Conservation (phyloP, 1,140 invertebrate species). For the Phortica variegata region DNA sequence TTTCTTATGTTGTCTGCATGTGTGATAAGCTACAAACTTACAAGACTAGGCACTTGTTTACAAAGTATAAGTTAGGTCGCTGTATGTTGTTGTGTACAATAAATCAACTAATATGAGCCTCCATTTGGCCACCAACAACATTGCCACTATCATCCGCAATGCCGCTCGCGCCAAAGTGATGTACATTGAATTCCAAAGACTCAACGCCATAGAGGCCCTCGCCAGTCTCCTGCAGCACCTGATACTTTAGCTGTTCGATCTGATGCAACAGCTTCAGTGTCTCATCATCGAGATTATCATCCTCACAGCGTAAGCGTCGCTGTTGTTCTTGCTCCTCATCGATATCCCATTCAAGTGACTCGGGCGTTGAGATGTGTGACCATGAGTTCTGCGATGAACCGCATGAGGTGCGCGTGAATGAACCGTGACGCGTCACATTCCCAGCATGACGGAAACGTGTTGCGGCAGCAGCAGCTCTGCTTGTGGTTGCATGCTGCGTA, state of each 20-base stretch:
- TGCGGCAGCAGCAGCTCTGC: constrained; percentile 5
- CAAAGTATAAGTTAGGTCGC: too few species aligned
- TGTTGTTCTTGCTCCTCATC: constrained; percentile 50
- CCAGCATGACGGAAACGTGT: constrained; percentile 23
- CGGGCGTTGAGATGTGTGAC: constrained; percentile 55
- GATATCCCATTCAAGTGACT: constrained; percentile 52
- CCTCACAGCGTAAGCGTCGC: constrained; percentile 34
- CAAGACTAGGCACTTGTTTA: too few species aligned
- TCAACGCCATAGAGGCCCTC: constrained; percentile 33
- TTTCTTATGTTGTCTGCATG: too few species aligned
- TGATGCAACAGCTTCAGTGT: constrained; percentile 47
- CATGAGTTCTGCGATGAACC: constrained; percentile 46
- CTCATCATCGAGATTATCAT: constrained; percentile 48
- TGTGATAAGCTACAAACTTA: too few species aligned
- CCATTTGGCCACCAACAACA: too few species aligned
- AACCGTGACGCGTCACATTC: constrained; percentile 24
- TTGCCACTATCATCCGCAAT: too few species aligned
- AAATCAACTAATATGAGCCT: constrained; percentile 30
- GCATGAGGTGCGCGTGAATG: constrained; percentile 42
- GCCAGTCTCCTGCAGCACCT: constrained; percentile 49
- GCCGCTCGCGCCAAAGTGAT: constrained; percentile 27
- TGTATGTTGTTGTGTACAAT: too few species aligned
- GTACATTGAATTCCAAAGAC: constrained; percentile 23
- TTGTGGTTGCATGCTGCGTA: too few species aligned
- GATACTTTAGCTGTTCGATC: constrained; percentile 52